Percentiles rank a stretch among this genome's conserved stretches.
Conservation (phyloP, 2,888 invertebrate species). For the Chromoteleia sp. region DNA sequence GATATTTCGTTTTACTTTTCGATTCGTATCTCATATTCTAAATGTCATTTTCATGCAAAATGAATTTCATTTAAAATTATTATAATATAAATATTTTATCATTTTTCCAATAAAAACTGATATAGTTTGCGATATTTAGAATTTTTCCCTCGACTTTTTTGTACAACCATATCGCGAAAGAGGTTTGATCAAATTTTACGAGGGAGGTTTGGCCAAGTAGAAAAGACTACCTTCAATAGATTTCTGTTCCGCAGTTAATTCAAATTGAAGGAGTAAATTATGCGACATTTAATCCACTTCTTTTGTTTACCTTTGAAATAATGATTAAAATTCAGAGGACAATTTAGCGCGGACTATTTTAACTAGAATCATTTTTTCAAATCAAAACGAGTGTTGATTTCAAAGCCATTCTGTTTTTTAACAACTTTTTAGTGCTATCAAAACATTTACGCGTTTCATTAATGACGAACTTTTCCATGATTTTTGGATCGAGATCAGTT, state of each 20-base stretch:
- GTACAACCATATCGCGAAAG: constrained; percentile 37
- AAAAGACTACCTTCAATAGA: constrained; percentile 59
- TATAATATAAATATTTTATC: constrained; percentile 9
- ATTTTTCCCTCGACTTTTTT: constrained; percentile 32
- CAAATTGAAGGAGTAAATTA: constrained; percentile 58
- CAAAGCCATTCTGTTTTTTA: not conserved
- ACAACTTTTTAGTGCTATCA: not conserved
- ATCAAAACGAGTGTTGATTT: not conserved
- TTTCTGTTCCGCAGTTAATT: constrained; percentile 53
- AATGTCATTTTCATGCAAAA: constrained; percentile 7
- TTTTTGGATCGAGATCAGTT: not conserved
- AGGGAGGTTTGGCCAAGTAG: constrained; percentile 60
- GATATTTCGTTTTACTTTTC: not conserved
- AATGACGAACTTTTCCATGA: not conserved
- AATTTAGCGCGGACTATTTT: constrained; percentile 11
- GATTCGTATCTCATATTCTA: not conserved
- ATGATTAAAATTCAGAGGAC: constrained; percentile 38
- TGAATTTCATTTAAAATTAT: constrained; percentile 20
- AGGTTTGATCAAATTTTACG: constrained; percentile 63
- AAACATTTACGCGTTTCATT: not conserved
- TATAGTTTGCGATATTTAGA: constrained; percentile 24
- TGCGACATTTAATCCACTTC: constrained; percentile 54
- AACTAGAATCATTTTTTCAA: not conserved
- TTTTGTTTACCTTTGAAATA: constrained; percentile 44
- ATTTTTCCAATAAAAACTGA: constrained; percentile 20